Evolutionary conservation across 2,797 vertebrate genomes (phyloP), one percentile per base, ranked within the genome.

Genomic region (Eulemur albifrons): DNA sequence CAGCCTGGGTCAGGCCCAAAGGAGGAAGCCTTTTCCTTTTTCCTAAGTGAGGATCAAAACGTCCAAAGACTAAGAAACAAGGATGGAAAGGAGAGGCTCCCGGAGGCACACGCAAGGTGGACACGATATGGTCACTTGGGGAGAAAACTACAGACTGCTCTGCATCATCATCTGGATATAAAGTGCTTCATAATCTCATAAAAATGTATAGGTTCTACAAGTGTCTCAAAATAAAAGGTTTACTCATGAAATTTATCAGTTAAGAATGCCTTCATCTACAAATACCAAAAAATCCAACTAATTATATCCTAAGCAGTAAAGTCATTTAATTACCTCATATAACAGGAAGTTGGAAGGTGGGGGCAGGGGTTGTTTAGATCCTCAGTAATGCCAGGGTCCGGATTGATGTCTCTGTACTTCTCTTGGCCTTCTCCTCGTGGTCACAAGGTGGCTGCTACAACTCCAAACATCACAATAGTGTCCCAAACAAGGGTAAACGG

Each of bases 141-240:
- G 40, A n/a, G 30, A 40, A 70, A 54, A 35, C 54, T 40, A 20
- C 57, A 73, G 57, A 54, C 14, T 50, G 57, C 32, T 65, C 30
- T 83, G 32, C 20, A 79, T 17, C 0, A 2, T 57, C 17, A 0
- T 45, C 69, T 89, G 70, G 30, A 80, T 43, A 17, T 4, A 65
- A 72, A 79, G 25, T 35, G 61, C 27, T 70, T 86, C 50, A 30
- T 5, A 45, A 32, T 54, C 72, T 73, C 88, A 81, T 52, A 35
- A 95, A 82, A 85, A 72, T 27, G 7, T 75, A 43, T 20, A 45
- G 69, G 38, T 69, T 83, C 83, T 82, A 83, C 30, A 95, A 45
- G 35, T 38, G 48, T 54, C 50, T 96, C 43, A 85, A 88, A 93
- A 82, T 83, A 63, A 67, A 59, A 96, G 77, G 40, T 73, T 90